Evolutionary conservation across 2,797 vertebrate genomes (phyloP).

Genomic region (Hypotaenidia okinawae): DNA sequence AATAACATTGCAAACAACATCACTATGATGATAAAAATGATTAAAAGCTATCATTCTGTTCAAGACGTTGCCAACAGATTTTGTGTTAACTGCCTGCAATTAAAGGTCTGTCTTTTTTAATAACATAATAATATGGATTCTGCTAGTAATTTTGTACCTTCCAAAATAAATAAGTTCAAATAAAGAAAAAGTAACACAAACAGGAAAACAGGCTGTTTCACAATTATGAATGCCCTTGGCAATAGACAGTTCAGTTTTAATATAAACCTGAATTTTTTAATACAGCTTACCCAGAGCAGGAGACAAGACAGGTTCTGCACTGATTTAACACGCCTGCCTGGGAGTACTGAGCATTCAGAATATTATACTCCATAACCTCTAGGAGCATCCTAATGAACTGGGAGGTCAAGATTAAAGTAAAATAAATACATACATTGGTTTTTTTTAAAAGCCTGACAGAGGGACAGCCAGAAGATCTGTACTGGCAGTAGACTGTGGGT

Average conservation of each 20-base stretch:
- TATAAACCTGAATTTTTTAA: background rate
- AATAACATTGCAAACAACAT: slow-evolving; percentile 15
- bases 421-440: background rate
- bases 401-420: background rate
- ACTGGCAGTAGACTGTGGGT: background rate
- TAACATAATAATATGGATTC: slow-evolving; percentile 9
- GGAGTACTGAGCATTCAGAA: background rate
- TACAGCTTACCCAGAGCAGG: background rate
- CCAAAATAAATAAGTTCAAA: slow-evolving; percentile 46
- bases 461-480: background rate
- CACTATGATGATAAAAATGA: slow-evolving; percentile 51
- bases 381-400: background rate
- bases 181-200: background rate
- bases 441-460: background rate
- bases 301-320: background rate
- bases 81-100: slow-evolving; percentile 49
- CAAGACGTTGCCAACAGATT: slow-evolving; percentile 37
- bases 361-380: background rate
- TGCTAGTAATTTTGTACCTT: slow-evolving; percentile 16
- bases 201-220: background rate
- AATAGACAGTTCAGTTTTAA: background rate
- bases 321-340: background rate
- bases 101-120: slow-evolving; percentile 42
- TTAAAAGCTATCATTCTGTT: slow-evolving; percentile 42
- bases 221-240: background rate